phyloP scores from a whole-genome alignment of 2,888 invertebrate species.

The Tipula helvola region DNA sequence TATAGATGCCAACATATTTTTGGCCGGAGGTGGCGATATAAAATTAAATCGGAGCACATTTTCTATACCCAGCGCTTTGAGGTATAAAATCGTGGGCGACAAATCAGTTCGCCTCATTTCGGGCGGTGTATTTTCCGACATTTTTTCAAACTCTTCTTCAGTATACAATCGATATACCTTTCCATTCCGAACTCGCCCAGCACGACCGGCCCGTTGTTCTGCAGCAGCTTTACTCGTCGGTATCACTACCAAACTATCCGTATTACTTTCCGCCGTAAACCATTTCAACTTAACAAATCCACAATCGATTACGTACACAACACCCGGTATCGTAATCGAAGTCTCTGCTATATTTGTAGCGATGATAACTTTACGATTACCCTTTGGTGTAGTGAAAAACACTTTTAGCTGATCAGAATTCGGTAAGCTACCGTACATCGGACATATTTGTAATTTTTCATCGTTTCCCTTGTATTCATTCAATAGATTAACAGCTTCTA shows the following conservation, averaged over 20 bases:
- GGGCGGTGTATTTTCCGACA: conserved; percentile 65
- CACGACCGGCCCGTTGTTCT: conserved; percentile 82
- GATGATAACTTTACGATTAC: conserved; percentile 75
- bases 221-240: conserved; percentile 83
- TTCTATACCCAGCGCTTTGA: conserved; percentile 89
- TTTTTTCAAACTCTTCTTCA: conserved; percentile 59
- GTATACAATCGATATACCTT: conserved; percentile 74
- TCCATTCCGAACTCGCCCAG: conserved; percentile 73
- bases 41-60: conserved; percentile 87
- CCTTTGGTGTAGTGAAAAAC: conserved; percentile 57
- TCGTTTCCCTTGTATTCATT: conserved; percentile 39
- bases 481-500: conserved; percentile 54
- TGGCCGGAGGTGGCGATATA: conserved; percentile 84
- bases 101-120: conserved; percentile 89
- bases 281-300: conserved; percentile 92
- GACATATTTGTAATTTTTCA: conserved; percentile 49
- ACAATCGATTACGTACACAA: conserved; percentile 86
- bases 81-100: conserved; percentile 68
- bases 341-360: conserved; percentile 97
- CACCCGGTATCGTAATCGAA: conserved; percentile 86
- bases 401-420: conserved; percentile 68
- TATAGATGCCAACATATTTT: conserved; percentile 68
- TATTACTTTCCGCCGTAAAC: conserved; percentile 71
- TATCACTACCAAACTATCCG: conserved; percentile 70
- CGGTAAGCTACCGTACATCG: conserved; percentile 87